Conservation (phyloP, 2,888 invertebrate genomes). For the Megaustenia siamemsis region DNA sequence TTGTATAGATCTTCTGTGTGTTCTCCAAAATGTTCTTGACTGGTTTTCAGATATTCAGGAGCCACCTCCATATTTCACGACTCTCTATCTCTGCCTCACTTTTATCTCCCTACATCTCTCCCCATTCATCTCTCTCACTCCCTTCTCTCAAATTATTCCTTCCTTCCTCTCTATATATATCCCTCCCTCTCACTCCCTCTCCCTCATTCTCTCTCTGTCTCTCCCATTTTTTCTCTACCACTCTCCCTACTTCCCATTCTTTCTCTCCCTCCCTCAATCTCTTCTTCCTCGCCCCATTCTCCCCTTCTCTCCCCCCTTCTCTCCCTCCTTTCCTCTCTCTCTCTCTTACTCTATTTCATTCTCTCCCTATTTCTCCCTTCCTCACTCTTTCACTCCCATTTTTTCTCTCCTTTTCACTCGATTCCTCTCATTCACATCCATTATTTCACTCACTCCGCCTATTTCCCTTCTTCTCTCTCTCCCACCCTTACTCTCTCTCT, state of each 20-base stretch:
- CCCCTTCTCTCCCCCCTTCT: background rate
- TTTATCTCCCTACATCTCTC: background rate
- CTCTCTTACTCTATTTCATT: background rate
- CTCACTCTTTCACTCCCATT: background rate
- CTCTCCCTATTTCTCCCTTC: background rate
- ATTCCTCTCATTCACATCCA: background rate
- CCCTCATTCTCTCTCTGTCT: background rate
- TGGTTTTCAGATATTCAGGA: background rate
- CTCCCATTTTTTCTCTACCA: background rate
- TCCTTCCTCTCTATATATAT: background rate
- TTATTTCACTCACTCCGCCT: no score
- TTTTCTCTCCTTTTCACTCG: background rate
- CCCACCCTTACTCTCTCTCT: no score
- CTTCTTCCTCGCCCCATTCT: background rate
- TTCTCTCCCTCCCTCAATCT: background rate
- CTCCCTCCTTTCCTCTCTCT: background rate
- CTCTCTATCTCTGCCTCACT: slow-evolving; percentile 37
- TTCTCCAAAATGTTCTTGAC: no score
- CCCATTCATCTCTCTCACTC: background rate
- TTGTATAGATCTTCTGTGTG: no score
- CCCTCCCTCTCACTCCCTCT: background rate
- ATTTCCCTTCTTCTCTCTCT: no score
- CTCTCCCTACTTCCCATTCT: background rate
- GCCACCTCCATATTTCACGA: slow-evolving; percentile 8
- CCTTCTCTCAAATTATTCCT: background rate